These are phyloP conservation scores for Chaunax sp. DNA, from an alignment of 2,797 vertebrate genomes.

Conservation along the genomic window DNA sequence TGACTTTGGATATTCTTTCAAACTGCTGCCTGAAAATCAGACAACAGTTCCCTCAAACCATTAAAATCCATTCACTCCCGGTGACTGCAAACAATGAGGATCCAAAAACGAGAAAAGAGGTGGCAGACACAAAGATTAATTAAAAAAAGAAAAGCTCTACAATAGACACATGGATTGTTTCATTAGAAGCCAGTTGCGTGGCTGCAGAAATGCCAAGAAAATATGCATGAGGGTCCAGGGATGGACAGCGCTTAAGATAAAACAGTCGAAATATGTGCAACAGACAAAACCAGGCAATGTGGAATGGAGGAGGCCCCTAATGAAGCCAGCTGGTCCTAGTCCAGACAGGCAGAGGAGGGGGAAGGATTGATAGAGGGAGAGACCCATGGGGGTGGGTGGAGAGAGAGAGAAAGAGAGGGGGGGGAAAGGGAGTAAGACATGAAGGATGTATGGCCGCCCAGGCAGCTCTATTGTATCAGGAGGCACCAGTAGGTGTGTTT, in stretches of 20 bases:
- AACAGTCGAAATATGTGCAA: constrained; percentile 87
- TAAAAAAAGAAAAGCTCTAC: constrained; percentile 82
- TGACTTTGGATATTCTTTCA: constrained; percentile 73
- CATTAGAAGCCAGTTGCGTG: constrained; percentile 86
- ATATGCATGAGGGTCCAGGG: constrained; percentile 84
- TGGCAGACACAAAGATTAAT: constrained; percentile 86
- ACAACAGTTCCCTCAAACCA: constrained; percentile 68
- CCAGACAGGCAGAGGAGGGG: constrained; percentile 85
- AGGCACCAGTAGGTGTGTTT: constrained; percentile 86
- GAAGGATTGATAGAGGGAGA: constrained; percentile 82
- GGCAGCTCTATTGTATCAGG: constrained; percentile 89
- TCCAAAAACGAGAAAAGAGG: constrained; percentile 70
- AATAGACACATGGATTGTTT: constrained; percentile 86
- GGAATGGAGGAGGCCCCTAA: constrained; percentile 86
- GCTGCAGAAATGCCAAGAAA: constrained; percentile 85
- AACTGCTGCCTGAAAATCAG: constrained; percentile 64
- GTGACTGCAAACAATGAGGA: constrained; percentile 80
- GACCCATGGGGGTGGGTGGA: constrained; percentile 73
- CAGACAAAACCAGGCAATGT: constrained; percentile 86
- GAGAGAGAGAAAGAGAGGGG: constrained; percentile 67
- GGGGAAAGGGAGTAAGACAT: constrained; percentile 79
- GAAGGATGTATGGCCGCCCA: constrained; percentile 86
- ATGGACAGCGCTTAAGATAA: constrained; percentile 88
- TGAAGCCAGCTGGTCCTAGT: constrained; percentile 89
- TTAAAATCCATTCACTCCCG: constrained; percentile 72